phyloP scores from a whole-genome alignment of 2,888 invertebrate species.

The Sycophila texana region DNA sequence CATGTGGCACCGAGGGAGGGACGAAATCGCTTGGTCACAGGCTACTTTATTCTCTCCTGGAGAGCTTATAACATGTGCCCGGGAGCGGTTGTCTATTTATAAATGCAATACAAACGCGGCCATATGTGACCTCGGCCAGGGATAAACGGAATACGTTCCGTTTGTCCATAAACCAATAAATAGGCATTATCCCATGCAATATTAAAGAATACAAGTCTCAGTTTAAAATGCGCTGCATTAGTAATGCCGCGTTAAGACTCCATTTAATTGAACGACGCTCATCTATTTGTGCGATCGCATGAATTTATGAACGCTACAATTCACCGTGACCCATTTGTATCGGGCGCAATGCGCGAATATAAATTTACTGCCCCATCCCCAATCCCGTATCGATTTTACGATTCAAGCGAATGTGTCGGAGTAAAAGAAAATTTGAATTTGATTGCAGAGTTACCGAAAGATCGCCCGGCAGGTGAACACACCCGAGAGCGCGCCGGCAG shows the following conservation, averaged over 20 bases:
- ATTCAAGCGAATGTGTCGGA: no score
- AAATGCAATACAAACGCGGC: slow-evolving; percentile 63
- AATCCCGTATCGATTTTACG: no score
- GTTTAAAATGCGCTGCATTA: neutral
- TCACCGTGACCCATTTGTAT: neutral
- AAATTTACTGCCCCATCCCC: neutral
- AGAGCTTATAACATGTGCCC: slow-evolving; percentile 67
- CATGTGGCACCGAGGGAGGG: neutral
- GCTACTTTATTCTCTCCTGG: slow-evolving; percentile 63
- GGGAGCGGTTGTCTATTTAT: slow-evolving; percentile 70
- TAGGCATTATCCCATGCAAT: neutral
- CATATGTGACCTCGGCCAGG: slow-evolving; percentile 55
- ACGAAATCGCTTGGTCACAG: slow-evolving; percentile 48
- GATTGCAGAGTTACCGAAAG: slow-evolving; percentile 73
- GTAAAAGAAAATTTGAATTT: neutral
- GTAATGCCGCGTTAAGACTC: no score
- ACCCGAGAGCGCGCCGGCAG: slow-evolving; percentile 72
- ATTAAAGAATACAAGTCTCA: neutral
- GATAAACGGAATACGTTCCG: slow-evolving; percentile 31
- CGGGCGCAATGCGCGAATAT: neutral
- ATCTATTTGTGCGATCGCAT: no score
- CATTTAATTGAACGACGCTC: no score
- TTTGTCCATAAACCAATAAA: neutral
- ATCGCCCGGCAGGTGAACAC: slow-evolving; percentile 74
- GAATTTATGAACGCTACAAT: no score